Evolutionary conservation across 2,888 invertebrate genomes (phyloP), one percentile per base, ranked within the genome.

Genomic region (Dryadula phaetusa): DNA sequence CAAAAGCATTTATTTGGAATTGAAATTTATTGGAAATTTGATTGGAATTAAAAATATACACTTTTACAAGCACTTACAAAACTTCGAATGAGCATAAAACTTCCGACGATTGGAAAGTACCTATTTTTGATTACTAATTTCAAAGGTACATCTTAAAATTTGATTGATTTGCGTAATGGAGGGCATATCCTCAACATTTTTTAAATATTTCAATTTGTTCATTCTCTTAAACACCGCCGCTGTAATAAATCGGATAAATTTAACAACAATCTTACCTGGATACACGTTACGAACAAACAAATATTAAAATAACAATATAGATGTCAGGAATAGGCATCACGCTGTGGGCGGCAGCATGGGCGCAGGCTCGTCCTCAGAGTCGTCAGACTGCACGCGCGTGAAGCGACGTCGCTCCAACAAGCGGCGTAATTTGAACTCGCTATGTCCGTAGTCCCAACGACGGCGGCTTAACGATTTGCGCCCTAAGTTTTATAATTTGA

Each of bases 331-430:
- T 12, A n/a, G 60, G 37, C 72, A 71, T 71, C 71, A 72, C 61
- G 69, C 72, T 44, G 72, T 71, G 58, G 82, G 85, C 18, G 90
- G 91, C 76, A 94, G 79, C 89, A 94, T 93, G 61, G 93, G 93
- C 72, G 93, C 93, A 3, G 94, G 93, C 72, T 95, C 95, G 73
- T 95, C 95, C 77, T 95, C 95, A 22, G 95, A 95, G 80, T 95
- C 95, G 75, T 95, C 94, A 12, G 95, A 94, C 75, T 94, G 94
- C 6, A 95, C 94, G 75, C 95, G 93, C 68, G 95, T 94, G 84
- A 96, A 96, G 18, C 87, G 88, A 25, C 94, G 88, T 42, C 94
- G 84, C 72, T 95, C 95, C 66, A 95, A 83, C 72, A 96, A 83
- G 20, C 94, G 94, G 0, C 95, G 94, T 37, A 95, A 84, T 80